Evolutionary conservation across 2,113 vertebrate species (phyloP).

Genomic region (Alces alces): DNA sequence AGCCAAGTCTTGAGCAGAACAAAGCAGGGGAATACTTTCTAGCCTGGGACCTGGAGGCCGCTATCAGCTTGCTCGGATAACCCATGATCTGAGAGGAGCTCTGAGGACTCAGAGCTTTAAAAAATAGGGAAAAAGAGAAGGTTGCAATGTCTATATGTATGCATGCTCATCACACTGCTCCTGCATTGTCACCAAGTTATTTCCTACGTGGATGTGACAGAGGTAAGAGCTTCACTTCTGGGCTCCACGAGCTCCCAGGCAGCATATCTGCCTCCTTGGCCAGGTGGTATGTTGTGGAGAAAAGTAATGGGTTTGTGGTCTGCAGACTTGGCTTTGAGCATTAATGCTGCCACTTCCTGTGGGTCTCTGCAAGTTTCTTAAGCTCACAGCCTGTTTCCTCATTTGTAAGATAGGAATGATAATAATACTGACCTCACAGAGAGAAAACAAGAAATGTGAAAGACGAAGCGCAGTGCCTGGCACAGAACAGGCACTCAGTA

Average conservation of each 20-base stretch:
- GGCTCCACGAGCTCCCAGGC: not conserved
- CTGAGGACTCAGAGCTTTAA: not conserved
- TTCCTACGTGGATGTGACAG: not conserved
- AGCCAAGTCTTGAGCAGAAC: not conserved
- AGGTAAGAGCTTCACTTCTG: not conserved
- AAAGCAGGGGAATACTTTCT: not conserved
- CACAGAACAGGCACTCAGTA: not conserved
- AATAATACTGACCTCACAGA: not conserved
- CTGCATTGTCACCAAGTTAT: not conserved
- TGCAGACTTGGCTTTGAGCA: not conserved
- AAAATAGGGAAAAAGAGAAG: not conserved
- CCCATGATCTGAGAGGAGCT: not conserved
- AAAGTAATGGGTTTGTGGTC: not conserved
- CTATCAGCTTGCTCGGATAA: not conserved
- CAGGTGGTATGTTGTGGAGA: not conserved
- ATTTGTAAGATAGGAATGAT: not conserved
- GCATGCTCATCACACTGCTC: no score
- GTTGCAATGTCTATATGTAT: not conserved
- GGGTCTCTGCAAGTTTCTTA: not conserved
- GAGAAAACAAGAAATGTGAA: not conserved
- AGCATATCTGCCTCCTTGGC: fast-evolving
- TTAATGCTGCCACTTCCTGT: no score
- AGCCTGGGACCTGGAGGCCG: not conserved
- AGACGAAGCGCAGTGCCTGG: not conserved
- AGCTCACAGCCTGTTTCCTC: not conserved